These are phyloP conservation scores for Furnarius figulus DNA, from an alignment of 2,113 vertebrate species.

Conservation along the genomic window DNA sequence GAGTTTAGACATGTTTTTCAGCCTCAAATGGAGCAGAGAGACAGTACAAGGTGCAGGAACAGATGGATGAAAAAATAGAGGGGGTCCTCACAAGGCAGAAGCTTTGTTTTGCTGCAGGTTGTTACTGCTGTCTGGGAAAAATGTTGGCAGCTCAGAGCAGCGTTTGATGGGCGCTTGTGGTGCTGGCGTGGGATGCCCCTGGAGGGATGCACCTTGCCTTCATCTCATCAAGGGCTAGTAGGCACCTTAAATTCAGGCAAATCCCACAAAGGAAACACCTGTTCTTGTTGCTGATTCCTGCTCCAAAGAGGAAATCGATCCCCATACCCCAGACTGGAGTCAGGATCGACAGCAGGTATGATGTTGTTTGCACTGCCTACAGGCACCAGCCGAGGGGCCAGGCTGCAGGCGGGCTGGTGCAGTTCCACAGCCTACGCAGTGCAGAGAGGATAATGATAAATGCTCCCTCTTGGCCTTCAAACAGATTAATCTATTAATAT, in stretches of 20 bases:
- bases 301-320: background rate
- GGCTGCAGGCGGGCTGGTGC: background rate
- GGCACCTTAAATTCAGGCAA: background rate
- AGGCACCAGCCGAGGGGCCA: background rate
- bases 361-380: background rate
- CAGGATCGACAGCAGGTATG: rapidly evolving
- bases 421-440: background rate
- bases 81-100: background rate
- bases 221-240: background rate
- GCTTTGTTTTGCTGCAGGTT: background rate
- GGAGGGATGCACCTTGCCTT: background rate
- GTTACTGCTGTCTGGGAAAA: background rate
- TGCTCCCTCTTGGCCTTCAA: background rate
- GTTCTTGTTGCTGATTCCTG: background rate
- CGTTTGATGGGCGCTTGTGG: background rate
- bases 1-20: background rate
- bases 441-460: background rate
- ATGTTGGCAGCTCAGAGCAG: background rate
- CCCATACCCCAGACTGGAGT: background rate
- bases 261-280: background rate
- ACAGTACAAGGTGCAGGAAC: background rate
- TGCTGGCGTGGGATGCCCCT: background rate
- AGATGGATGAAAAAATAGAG: background rate
- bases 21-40: background rate
- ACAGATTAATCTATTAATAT: conserved; percentile 48